Evolutionary conservation across 2,113 vertebrate species (phyloP).

Genomic region (Cariama cristata): DNA sequence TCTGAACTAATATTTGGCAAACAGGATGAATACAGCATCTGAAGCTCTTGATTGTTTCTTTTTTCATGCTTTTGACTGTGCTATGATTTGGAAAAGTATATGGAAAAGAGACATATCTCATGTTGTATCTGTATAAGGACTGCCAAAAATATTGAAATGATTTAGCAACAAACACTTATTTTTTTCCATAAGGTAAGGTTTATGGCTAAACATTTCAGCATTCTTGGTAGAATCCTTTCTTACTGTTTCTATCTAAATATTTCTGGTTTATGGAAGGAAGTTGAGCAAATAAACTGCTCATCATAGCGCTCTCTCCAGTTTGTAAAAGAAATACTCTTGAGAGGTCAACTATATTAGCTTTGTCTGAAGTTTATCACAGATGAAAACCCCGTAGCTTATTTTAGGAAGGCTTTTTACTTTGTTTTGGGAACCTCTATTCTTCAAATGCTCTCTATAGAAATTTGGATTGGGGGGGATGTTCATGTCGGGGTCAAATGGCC

Average conservation of each 20-base stretch:
- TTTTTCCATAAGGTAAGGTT: not conserved
- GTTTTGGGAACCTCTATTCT: not conserved
- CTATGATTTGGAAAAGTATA: not conserved
- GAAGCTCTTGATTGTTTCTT: not conserved
- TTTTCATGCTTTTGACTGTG: not conserved
- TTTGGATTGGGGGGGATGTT: not conserved
- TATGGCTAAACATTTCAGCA: not conserved
- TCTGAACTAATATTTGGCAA: not conserved
- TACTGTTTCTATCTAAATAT: not conserved
- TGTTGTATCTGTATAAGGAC: not conserved
- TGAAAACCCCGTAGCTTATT: not conserved
- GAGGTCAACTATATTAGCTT: not conserved
- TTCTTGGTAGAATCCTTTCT: not conserved
- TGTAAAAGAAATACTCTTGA: not conserved
- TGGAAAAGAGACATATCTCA: not conserved
- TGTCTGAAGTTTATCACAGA: not conserved
- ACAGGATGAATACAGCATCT: not conserved
- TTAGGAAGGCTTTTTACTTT: not conserved
- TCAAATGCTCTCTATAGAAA: not conserved
- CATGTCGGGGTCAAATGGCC: not conserved
- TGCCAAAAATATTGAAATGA: not conserved
- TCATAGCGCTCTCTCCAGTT: not conserved
- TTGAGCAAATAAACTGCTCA: not conserved
- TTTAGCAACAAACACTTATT: not conserved
- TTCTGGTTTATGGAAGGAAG: not conserved